phyloP scores from a whole-genome alignment of 2,888 invertebrate genomes.

The Andrena camellia region DNA sequence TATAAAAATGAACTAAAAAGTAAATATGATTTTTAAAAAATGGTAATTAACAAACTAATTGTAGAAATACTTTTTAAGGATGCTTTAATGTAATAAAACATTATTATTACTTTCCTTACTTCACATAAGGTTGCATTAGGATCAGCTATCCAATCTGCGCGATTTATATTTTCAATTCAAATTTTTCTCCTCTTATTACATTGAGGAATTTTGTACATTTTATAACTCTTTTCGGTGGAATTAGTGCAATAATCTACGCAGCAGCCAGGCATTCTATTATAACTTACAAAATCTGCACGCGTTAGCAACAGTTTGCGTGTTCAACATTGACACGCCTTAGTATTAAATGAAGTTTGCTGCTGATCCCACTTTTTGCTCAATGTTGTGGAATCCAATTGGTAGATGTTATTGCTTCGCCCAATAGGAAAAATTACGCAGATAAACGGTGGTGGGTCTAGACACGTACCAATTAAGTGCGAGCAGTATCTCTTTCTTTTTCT shows the following conservation, averaged over 20 bases:
- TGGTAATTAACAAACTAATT: neutral
- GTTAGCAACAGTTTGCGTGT: too few relatives aligned
- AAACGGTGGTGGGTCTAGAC: neutral
- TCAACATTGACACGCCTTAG: too few relatives aligned
- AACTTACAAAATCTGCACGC: too few relatives aligned
- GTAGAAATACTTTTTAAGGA: neutral
- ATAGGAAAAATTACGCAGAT: neutral
- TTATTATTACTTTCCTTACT: conserved; percentile 2
- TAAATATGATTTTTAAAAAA: neutral
- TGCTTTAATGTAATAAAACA: neutral
- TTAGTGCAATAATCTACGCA: neutral
- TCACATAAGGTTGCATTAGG: neutral
- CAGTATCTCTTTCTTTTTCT: neutral
- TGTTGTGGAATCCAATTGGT: neutral
- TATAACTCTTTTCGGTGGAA: neutral
- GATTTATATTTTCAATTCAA: neutral
- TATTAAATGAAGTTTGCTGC: neutral
- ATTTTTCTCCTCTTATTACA: neutral
- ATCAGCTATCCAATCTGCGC: neutral
- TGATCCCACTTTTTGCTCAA: neutral
- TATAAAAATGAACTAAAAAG: neutral
- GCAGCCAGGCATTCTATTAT: neutral
- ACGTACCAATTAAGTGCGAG: neutral
- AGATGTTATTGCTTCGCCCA: neutral
- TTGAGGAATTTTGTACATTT: neutral